Base-by-base conservation (phyloP, 2,797 vertebrate genomes). In the Rhinophrynus dorsalis region DNA sequence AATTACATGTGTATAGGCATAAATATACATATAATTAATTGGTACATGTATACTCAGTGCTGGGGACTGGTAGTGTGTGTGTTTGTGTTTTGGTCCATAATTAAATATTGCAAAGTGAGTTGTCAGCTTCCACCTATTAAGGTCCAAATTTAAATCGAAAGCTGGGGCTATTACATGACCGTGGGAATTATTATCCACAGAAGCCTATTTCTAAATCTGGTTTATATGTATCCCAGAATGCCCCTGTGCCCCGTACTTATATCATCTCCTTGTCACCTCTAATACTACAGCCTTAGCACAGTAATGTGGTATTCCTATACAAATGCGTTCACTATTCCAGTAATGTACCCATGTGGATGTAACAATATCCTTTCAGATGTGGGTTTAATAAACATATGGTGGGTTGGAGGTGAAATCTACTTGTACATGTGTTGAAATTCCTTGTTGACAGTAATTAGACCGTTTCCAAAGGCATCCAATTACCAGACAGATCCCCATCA, bases 391-490 rank as follows among this genome's bases (percentile, higher is more conserved):
- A 67, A 63, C 63, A 67, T 74, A 74, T 60, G 55, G 64, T 40
- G 55, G 65, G 48, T 54, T 74, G 64, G 50, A 61, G 71, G 64
- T 67, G 58, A 68, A 50, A 61, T 61, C 64, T 67, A 48, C 70
- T 68, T 74, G 58, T 58, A 45, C 58, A 67, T 54, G 63, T 61
- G 63, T 45, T 62, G 50, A 62, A 52, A 61, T 67, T 63, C 56
- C 51, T 67, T 74, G 50, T 74, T 68, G 65, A 63, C 57, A 62
- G 52, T 74, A 58, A 66, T 65, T 74, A 63, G 58, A 74, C 35
- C 47, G 32, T 23, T 64, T 72, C 61, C 68, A 72, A 63, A 66
- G 55, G 64, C 21, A 64, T 67, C 64, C 52, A 68, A 67, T 55
- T 67, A 62, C 57, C 58, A 50, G 57, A 18, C 60, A 35, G n/a